A percentile compares a stretch with the other conserved stretches of the same genome.
These are phyloP conservation scores for Vimba vimba DNA, from an alignment of 2,113 vertebrate species.

Conservation along the genomic window DNA sequence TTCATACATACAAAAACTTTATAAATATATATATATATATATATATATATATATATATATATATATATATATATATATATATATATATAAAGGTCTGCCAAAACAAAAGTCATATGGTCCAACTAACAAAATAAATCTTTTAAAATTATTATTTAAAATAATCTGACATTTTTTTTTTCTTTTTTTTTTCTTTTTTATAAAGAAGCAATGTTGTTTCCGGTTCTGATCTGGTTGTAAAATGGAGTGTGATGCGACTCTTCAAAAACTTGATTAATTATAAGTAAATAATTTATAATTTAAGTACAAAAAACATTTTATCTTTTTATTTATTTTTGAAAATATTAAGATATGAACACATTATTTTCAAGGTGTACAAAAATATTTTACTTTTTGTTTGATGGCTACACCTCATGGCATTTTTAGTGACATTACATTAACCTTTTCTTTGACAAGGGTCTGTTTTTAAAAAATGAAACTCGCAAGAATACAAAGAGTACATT, in stretches of 20 bases:
- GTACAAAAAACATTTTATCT: background rate
- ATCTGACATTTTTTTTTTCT: too few species aligned
- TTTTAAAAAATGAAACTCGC: background rate
- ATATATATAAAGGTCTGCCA: background rate
- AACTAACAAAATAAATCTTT: background rate
- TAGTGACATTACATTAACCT: background rate
- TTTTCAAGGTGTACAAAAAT: background rate
- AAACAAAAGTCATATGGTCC: background rate
- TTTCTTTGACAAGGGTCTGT: background rate
- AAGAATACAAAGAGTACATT: background rate
- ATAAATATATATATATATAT: too few species aligned
- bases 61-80: too few species aligned
- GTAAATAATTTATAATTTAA: background rate
- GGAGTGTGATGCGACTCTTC: too few species aligned
- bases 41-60: too few species aligned
- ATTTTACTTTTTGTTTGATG: background rate
- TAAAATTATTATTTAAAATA: too few species aligned
- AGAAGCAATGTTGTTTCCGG: background rate
- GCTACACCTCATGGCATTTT: background rate
- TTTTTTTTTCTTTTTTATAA: background rate
- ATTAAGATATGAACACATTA: too few species aligned
- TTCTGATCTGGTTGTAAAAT: background rate
- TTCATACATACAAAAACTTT: too few species aligned
- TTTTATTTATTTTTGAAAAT: too few species aligned
- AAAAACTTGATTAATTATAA: background rate